These are phyloP conservation scores for Dastarcus helophoroides DNA, from an alignment of 2,888 invertebrate species.

Conservation along the genomic window DNA sequence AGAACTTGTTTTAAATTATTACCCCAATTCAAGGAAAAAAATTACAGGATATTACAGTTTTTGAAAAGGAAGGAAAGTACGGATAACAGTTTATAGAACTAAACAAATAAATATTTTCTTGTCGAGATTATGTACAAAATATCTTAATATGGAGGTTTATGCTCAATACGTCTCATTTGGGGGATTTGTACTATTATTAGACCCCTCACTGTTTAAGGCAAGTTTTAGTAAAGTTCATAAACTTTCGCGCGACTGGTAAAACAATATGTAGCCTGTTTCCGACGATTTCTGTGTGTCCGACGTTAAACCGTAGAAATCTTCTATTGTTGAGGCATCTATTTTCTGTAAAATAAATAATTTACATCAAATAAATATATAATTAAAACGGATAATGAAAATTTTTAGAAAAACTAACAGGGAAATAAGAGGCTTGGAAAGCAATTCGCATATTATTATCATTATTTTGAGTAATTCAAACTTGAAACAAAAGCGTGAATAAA, in stretches of 20 bases:
- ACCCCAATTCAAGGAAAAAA: too few relatives aligned
- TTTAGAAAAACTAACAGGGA: neutral
- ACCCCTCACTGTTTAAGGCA: slow-evolving; percentile 6
- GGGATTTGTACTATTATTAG: slow-evolving; percentile 6
- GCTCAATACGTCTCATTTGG: neutral
- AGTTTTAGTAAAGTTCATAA: slow-evolving; percentile 21
- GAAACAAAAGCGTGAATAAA: too few relatives aligned
- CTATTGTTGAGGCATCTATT: slow-evolving; percentile 97
- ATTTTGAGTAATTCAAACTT: too few relatives aligned
- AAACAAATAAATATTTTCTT: too few relatives aligned
- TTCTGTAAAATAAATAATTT: slow-evolving; percentile 54
- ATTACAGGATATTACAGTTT: too few relatives aligned
- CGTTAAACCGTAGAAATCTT: slow-evolving; percentile 98
- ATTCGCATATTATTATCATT: too few relatives aligned
- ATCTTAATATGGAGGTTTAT: too few relatives aligned
- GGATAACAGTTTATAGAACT: too few relatives aligned
- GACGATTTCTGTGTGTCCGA: slow-evolving; percentile 98
- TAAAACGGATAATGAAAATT: neutral
- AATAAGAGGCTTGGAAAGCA: too few relatives aligned
- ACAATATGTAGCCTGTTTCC: slow-evolving; percentile 98
- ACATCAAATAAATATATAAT: neutral
- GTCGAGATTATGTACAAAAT: too few relatives aligned
- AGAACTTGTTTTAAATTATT: too few relatives aligned
- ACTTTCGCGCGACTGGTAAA: slow-evolving; percentile 77
- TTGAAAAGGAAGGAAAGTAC: too few relatives aligned